Evolutionary conservation across 2,113 vertebrate species (phyloP).

Genomic region (Psephotus haematonotus): DNA sequence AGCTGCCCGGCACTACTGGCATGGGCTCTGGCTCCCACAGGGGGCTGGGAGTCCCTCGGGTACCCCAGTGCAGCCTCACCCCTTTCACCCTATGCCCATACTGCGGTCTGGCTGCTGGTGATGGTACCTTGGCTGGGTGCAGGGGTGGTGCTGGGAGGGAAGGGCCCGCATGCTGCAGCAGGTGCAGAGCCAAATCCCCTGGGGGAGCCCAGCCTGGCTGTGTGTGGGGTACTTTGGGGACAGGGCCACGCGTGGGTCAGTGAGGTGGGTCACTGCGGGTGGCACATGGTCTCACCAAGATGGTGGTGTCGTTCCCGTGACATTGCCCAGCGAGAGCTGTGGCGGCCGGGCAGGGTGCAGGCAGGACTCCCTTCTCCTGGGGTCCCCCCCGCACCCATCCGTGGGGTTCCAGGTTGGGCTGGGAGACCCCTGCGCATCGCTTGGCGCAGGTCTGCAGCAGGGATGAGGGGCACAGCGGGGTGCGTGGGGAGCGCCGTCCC

Average conservation of each 20-base stretch:
- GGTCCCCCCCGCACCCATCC: no score
- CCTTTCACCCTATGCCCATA: background rate
- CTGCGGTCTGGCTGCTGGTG: background rate
- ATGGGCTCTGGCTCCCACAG: rapidly evolving
- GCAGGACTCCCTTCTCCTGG: background rate
- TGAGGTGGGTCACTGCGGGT: background rate
- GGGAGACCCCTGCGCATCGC: background rate
- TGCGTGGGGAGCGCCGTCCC: background rate
- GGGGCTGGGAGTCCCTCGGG: rapidly evolving
- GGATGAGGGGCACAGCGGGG: rapidly evolving
- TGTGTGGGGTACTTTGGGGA: background rate
- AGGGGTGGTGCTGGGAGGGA: background rate
- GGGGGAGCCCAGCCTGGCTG: background rate
- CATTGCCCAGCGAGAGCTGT: background rate
- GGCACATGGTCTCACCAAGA: rapidly evolving
- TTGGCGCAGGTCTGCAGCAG: background rate
- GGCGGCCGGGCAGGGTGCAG: background rate
- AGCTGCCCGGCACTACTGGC: rapidly evolving
- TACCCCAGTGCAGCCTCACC: rapidly evolving
- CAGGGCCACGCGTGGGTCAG: no score
- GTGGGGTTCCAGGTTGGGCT: background rate
- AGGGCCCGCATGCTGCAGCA: background rate
- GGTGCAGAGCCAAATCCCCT: background rate
- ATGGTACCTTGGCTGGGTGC: background rate
- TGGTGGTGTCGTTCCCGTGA: rapidly evolving